Evolutionary conservation across 2,113 vertebrate species (phyloP).

Genomic region (Cyprinodon brontotheroides): DNA sequence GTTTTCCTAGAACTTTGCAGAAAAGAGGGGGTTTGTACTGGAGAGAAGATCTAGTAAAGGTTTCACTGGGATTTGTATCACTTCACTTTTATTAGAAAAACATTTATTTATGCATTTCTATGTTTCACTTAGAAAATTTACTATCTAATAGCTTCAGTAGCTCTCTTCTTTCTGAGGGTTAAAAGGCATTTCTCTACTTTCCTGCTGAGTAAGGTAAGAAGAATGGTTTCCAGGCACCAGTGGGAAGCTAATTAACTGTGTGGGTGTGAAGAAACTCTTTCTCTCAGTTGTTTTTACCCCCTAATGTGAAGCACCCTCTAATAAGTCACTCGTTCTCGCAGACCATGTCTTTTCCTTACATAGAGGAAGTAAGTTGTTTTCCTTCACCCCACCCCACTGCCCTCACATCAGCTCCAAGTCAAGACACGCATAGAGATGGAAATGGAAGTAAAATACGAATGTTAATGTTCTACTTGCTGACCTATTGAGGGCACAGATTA

Average conservation of each 20-base stretch:
- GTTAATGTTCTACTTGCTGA: background rate
- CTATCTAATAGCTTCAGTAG: slow-evolving; percentile 18
- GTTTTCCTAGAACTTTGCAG: slow-evolving; percentile 7
- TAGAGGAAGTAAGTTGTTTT: slow-evolving; percentile 62
- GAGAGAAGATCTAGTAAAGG: background rate
- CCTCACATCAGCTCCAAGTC: slow-evolving; percentile 9
- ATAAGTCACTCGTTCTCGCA: slow-evolving; percentile 37
- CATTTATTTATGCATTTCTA: background rate
- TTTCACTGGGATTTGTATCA: background rate
- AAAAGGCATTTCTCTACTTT: slow-evolving; percentile 46
- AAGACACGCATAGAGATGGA: slow-evolving; percentile 2
- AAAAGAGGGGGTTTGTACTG: background rate
- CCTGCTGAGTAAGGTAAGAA: slow-evolving; percentile 62
- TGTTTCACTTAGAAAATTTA: background rate
- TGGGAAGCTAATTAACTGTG: slow-evolving; percentile 67
- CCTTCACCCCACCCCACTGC: slow-evolving; percentile 5
- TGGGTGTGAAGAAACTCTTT: slow-evolving; percentile 59
- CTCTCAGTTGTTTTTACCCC: slow-evolving; percentile 72
- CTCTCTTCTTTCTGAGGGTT: slow-evolving; percentile 43
- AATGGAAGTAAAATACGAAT: background rate
- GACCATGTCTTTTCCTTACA: slow-evolving; percentile 57
- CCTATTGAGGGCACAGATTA: background rate
- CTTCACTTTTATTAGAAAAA: background rate
- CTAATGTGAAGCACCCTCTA: slow-evolving; percentile 60
- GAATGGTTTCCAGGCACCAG: slow-evolving; percentile 57